A percentile compares a stretch with the other conserved stretches of the same genome.
Evolutionary conservation across 2,797 vertebrate genomes (phyloP).

Genomic region (Knipowitschia caucasica): DNA sequence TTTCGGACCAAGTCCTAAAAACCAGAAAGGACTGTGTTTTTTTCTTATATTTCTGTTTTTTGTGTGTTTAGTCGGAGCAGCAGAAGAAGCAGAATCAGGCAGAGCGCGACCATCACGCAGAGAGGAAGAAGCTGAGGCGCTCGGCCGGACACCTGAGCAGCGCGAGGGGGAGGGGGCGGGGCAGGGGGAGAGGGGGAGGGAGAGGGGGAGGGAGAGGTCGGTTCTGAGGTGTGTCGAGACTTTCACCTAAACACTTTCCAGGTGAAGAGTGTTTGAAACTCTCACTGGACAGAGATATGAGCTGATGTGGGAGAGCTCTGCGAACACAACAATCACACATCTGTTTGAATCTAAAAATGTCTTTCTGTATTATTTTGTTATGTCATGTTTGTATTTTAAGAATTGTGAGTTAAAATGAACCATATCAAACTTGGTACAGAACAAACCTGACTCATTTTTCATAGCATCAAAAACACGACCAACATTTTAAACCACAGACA

Average conservation of each 20-base stretch:
- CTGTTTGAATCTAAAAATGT: not conserved
- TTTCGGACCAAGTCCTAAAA: too few species aligned
- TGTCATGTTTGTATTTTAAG: constrained; percentile 26
- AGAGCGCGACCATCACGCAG: constrained; percentile 84
- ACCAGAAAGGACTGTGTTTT: not conserved
- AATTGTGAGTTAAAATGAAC: constrained; percentile 25
- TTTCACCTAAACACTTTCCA: not conserved
- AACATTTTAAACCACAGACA: too few species aligned
- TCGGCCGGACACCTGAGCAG: constrained; percentile 85
- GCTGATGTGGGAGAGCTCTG: constrained; percentile 45
- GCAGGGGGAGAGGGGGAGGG: constrained; percentile 35
- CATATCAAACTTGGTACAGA: constrained; percentile 42
- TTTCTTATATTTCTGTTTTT: constrained; percentile 7
- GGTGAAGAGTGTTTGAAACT: not conserved
- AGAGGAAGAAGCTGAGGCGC: constrained; percentile 86
- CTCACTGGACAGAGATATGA: constrained; percentile 1
- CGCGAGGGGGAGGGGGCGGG: constrained; percentile 58
- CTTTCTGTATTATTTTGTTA: not conserved
- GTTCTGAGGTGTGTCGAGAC: constrained; percentile 44
- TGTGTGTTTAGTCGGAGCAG: constrained; percentile 79
- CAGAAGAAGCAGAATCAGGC: constrained; percentile 87
- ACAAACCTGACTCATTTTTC: constrained; percentile 18
- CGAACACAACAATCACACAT: constrained; percentile 4
- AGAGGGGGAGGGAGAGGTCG: constrained; percentile 44
- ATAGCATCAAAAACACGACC: not conserved